Evolutionary conservation across 2,113 vertebrate genomes (phyloP).

Genomic region (Chionis minor): DNA sequence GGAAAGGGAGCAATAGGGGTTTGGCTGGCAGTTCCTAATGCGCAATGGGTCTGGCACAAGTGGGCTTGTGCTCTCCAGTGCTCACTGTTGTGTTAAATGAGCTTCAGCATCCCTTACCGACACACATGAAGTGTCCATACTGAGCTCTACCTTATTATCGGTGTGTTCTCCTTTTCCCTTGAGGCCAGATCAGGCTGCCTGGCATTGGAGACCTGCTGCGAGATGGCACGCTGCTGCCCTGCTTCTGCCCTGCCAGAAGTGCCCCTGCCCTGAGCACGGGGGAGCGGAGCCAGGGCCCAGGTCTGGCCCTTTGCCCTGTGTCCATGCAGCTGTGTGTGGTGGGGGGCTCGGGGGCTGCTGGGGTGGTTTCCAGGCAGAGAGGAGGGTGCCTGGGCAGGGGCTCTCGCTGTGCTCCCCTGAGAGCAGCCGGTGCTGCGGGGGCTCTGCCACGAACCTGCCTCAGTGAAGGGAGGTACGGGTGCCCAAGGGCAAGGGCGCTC

Average conservation of each 20-base stretch:
- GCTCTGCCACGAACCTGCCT: rapidly evolving
- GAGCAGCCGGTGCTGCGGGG: not conserved
- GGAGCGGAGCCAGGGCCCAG: not conserved
- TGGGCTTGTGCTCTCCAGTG: not conserved
- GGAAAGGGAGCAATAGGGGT: not conserved
- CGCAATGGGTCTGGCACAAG: not conserved
- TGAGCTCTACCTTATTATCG: rapidly evolving
- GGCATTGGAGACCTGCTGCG: not conserved
- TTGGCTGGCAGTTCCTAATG: not conserved
- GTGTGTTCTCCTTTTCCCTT: not conserved
- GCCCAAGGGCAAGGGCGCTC: not conserved
- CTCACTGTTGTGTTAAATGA: not conserved
- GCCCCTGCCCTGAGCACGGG: not conserved
- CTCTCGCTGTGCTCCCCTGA: rapidly evolving
- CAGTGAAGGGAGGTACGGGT: too few species aligned
- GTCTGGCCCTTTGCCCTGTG: not conserved
- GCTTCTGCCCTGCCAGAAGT: not conserved
- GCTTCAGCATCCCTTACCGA: not conserved
- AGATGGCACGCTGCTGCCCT: not conserved
- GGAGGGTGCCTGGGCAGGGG: not conserved
- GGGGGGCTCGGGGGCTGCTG: not conserved
- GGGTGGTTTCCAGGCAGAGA: not conserved
- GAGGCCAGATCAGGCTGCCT: not conserved
- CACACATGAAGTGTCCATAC: too few species aligned
- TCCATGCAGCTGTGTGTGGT: not conserved